Evolutionary conservation across 2,888 invertebrate genomes (phyloP), one percentile per base, ranked within the genome.

Genomic region (Acleris cristana): DNA sequence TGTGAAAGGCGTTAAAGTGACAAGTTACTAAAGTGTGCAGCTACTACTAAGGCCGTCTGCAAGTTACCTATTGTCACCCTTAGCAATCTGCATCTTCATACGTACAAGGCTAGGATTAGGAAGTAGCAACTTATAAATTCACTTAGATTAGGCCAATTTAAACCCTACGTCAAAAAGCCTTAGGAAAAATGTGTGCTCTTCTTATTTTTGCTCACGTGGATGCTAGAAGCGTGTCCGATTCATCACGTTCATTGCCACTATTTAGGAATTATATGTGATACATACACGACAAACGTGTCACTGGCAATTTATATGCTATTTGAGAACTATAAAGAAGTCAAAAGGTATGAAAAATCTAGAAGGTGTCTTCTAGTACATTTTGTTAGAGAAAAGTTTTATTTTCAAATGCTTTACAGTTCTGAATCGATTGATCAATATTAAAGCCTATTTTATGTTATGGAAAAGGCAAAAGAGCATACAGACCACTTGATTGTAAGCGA

Each of bases 61-160:
- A 45, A 2, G n/a, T 0, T 45, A 45, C 45, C 67, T 62, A 48
- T 65, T 65, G 58, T 67, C 49, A 63, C 62, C 58, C 67, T 58
- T 63, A 67, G 26, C 53, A 53, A 58, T 58, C 57, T 63, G 67
- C 67, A 54, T 54, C 57, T 67, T 58, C 67, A 67, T 34, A 58
- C 48, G 34, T 21, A 49, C 67, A 62, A 67, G 63, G 67, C 34
- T 62, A 34, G 62, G 48, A 48, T 58, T 58, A 67, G 45, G 45
- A 34, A 19, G 0, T 48, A 48, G 48, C 52, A 62, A 7, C 18
- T 34, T 62, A 12, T 18, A 5, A 18, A 58, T 40, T 44, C 16
- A 14, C 40, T 19, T 12, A 7, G 30, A 21, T 48, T 8, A 40
- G 40, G 48, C 18, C 21, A 62, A 53, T 48, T 58, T 62, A 10